These are phyloP conservation scores for Aporophyla lueneburgensis DNA, from an alignment of 2,888 invertebrate species.

Conservation along the genomic window DNA sequence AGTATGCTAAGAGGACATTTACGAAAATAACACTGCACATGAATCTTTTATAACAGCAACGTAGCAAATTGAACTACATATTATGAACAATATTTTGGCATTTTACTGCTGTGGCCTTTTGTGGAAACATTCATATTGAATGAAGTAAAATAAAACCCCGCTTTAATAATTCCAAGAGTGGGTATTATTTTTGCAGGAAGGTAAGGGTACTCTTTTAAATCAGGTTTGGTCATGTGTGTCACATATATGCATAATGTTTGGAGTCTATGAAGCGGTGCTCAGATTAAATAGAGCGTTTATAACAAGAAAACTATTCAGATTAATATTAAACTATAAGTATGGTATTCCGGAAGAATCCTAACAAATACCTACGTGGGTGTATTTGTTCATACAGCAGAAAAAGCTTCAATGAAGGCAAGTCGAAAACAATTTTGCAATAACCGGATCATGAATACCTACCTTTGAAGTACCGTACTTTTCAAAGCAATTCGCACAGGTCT, in stretches of 20 bases:
- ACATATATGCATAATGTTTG: slow-evolving; percentile 6
- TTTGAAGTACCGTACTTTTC: slow-evolving; percentile 24
- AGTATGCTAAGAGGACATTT: no score
- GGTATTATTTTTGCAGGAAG: slow-evolving; percentile 10
- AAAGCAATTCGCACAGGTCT: slow-evolving; percentile 19
- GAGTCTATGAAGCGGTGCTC: neutral
- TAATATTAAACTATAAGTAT: neutral
- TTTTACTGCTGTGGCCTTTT: slow-evolving; percentile 5
- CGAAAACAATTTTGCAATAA: slow-evolving; percentile 29
- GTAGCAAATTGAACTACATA: slow-evolving; percentile 8
- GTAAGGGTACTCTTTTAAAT: slow-evolving; percentile 30
- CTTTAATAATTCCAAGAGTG: slow-evolving; percentile 17
- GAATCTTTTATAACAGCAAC: neutral
- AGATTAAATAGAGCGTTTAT: neutral
- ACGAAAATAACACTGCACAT: neutral
- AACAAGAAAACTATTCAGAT: neutral
- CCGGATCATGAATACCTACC: slow-evolving; percentile 29
- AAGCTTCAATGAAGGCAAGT: slow-evolving; percentile 10
- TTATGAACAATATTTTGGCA: slow-evolving; percentile 11
- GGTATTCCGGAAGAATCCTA: slow-evolving; percentile 11
- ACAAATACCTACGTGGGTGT: neutral
- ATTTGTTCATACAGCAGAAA: slow-evolving; percentile 16
- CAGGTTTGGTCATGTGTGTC: slow-evolving; percentile 2
- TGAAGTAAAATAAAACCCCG: slow-evolving; percentile 13
- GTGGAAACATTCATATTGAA: slow-evolving; percentile 7